A percentile compares a stretch with the other conserved stretches of the same genome.
Conservation (phyloP, 2,797 vertebrate species). For the Numenius phaeopus region DNA sequence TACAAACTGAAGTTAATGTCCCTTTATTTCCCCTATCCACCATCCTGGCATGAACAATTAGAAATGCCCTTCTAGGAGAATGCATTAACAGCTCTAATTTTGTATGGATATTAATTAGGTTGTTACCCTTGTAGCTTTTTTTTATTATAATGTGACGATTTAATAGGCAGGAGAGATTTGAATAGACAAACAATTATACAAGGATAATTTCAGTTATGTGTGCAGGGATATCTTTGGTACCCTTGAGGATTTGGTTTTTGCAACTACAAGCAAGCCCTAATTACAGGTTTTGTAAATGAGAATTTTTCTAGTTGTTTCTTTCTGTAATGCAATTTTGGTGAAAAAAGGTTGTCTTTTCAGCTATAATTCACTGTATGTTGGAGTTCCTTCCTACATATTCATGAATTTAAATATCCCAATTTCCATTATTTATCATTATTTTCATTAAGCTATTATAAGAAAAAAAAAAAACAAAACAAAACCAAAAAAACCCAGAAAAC, state of each 20-base stretch:
- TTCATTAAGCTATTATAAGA: neutral
- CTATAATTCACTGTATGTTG: neutral
- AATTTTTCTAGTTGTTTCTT: neutral
- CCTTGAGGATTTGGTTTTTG: neutral
- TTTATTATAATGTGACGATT: slow-evolving; percentile 14
- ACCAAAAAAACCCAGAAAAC: too few relatives aligned
- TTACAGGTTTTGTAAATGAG: neutral
- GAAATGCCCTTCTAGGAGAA: neutral
- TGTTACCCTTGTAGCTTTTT: neutral
- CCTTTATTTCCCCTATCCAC: neutral
- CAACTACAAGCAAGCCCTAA: neutral
- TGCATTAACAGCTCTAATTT: neutral
- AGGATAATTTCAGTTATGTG: neutral
- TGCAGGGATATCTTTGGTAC: neutral
- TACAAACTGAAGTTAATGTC: neutral
- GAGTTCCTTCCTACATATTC: neutral
- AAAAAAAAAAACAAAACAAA: too few relatives aligned
- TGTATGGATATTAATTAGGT: neutral
- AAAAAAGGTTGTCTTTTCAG: neutral
- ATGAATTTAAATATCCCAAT: neutral
- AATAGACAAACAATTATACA: slow-evolving; percentile 3
- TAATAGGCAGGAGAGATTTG: neutral
- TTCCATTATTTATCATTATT: neutral
- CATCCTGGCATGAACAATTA: neutral
- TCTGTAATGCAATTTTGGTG: neutral